These are phyloP conservation scores for Astatoreochromis straeleni DNA, from an alignment of 2,113 vertebrate species.

Conservation along the genomic window DNA sequence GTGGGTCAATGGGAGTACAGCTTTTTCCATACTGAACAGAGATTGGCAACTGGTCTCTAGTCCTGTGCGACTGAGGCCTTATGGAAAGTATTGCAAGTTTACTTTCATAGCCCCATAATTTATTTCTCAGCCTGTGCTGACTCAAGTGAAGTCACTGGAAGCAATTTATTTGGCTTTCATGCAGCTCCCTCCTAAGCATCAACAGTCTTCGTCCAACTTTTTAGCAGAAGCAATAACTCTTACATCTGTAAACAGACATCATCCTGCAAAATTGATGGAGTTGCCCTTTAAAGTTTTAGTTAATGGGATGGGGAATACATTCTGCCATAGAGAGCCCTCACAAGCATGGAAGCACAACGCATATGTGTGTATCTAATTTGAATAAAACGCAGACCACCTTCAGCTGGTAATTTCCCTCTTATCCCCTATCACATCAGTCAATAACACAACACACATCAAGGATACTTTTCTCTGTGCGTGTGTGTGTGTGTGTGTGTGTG, in stretches of 20 bases:
- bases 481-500: background rate
- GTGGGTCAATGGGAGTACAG: background rate
- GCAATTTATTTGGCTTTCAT: background rate
- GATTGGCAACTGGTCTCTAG: background rate
- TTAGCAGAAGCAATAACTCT: background rate
- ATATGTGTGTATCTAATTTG: constrained; percentile 10
- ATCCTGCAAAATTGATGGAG: background rate
- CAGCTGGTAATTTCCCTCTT: constrained; percentile 20
- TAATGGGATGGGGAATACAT: background rate
- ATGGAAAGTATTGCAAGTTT: background rate
- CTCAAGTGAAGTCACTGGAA: background rate
- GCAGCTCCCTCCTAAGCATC: background rate
- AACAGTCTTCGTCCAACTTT: background rate
- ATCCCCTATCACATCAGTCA: constrained; percentile 27
- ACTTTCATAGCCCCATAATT: background rate
- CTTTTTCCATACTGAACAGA: background rate
- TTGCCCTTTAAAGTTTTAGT: background rate
- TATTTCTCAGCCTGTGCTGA: background rate
- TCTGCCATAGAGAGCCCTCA: background rate
- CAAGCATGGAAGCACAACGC: background rate
- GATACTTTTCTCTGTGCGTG: background rate
- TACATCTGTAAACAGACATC: background rate
- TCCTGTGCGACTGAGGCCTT: background rate
- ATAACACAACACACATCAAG: constrained; percentile 19
- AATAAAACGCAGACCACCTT: constrained; percentile 25